phyloP scores from a whole-genome alignment of 1,140 invertebrate genomes.

The Sycophaga agraensis region DNA sequence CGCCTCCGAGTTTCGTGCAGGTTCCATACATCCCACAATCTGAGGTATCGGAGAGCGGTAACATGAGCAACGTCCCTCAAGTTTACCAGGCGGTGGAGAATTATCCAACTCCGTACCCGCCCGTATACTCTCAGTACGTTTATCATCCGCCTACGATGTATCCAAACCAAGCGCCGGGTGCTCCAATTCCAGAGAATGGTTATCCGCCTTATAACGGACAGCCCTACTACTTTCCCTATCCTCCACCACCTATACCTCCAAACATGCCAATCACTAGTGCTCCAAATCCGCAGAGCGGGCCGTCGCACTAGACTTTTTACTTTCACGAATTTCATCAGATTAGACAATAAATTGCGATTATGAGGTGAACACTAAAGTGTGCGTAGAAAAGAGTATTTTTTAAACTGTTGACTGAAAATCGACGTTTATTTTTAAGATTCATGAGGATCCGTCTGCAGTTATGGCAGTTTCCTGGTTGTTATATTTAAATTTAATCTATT shows the following conservation, averaged over 20 bases:
- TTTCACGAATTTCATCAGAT: too few relatives aligned
- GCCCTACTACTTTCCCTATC: constrained; percentile 21
- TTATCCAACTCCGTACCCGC: constrained; percentile 17
- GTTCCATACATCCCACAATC: constrained; percentile 8
- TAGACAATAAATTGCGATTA: too few relatives aligned
- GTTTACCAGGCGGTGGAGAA: constrained; percentile 10
- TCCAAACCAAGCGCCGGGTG: neutral
- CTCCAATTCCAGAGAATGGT: neutral
- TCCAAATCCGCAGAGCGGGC: neutral
- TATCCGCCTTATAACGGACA: constrained; percentile 17
- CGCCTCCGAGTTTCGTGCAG: constrained; percentile 10
- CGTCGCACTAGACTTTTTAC: too few relatives aligned
- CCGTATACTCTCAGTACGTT: constrained; percentile 17
- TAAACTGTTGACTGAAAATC: too few relatives aligned
- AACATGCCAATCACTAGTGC: neutral
- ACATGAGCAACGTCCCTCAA: neutral
- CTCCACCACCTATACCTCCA: neutral
- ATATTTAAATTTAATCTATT: too few relatives aligned
- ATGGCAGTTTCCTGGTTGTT: too few relatives aligned
- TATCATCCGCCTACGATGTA: constrained; percentile 11
- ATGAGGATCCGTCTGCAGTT: too few relatives aligned
- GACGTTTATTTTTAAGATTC: too few relatives aligned
- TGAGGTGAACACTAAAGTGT: too few relatives aligned
- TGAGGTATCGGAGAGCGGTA: neutral
- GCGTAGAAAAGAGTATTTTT: too few relatives aligned